Evolutionary conservation across 2,113 vertebrate species (phyloP), one percentile per base, ranked within the genome.

Genomic region (Syngnathus typhle): DNA sequence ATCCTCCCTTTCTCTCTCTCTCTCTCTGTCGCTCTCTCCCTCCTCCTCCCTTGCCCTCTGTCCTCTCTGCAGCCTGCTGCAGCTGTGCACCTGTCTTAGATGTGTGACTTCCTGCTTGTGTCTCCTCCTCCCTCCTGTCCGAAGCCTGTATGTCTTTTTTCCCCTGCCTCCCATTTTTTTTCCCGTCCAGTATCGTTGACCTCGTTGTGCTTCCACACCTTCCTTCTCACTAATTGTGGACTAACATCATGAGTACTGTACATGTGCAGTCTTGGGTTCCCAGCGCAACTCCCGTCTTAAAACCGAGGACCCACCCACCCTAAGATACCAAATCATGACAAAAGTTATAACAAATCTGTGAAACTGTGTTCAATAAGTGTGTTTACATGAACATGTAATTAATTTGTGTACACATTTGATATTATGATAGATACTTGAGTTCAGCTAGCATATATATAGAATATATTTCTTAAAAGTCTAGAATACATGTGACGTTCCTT

Each of bases 71-170:
- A 89, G 88, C 76, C 82, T 89, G 82, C 84, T 90, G 87, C 87
- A 88, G 85, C 86, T 88, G 83, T 87, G 84, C 79, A 88, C 88
- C 85, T 90, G 87, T 88, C 87, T 89, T 89, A 88, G 88, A 90
- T 89, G 88, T 89, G 81, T 88, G 84, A 85, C 88, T 71, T 87
- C 87, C 87, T 90, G 88, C 87, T 84, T 89, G 86, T 89, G 86
- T 87, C 84, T 89, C 72, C 85, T 90, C 73, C 72, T 90, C 77
- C 88, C 87, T 87, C 86, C 88, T 81, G 84, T 87, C 65, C 85
- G 81, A 84, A 86, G 88, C 85, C 87, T 89, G 88, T 90, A 88
- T 86, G 87, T 88, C 79, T 77, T 71, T 75, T 21, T 43, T 61
- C 52, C 74, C 43, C 43, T 27, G 27, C 27, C 8, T 9, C 36